Evolutionary conservation across 2,888 invertebrate genomes (phyloP).

Genomic region (Pyrocoelia pectoralis): DNA sequence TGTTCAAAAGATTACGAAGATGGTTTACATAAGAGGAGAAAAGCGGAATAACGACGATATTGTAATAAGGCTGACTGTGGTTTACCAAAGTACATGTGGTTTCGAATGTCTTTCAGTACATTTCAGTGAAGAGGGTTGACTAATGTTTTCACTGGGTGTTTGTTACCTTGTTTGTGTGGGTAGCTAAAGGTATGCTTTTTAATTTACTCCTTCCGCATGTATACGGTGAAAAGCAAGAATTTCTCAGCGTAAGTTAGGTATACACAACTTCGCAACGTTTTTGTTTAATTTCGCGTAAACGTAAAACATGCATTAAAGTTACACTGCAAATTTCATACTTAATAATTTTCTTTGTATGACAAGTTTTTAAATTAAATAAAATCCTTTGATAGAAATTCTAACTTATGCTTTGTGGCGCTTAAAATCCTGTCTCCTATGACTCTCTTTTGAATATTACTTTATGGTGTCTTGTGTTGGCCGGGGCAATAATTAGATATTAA

Average conservation of each 20-base stretch:
- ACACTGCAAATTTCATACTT: too few species aligned
- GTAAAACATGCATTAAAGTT: too few species aligned
- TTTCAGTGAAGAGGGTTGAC: slow-evolving; percentile 54
- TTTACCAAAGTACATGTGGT: slow-evolving; percentile 46
- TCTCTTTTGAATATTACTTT: too few species aligned
- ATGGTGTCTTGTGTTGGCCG: too few species aligned
- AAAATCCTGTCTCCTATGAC: too few species aligned
- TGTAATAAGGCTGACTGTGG: slow-evolving; percentile 27
- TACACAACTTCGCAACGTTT: too few species aligned
- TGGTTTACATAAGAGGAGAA: background rate
- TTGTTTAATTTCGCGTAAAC: too few species aligned
- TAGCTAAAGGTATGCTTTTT: slow-evolving; percentile 22
- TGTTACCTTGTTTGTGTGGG: slow-evolving; percentile 34
- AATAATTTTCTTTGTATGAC: too few species aligned
- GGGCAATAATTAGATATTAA: too few species aligned
- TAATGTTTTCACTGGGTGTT: slow-evolving; percentile 44
- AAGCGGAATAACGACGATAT: slow-evolving; percentile 4
- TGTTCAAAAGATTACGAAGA: background rate
- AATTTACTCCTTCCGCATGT: slow-evolving; percentile 11
- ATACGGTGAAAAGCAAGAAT: slow-evolving; percentile 11
- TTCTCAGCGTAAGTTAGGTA: background rate
- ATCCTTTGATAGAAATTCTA: too few species aligned
- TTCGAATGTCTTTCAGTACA: slow-evolving; percentile 48
- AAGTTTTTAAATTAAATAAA: too few species aligned
- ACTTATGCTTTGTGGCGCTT: too few species aligned